Conservation (phyloP, 1,140 invertebrate genomes). For the Belonocnema kinseyi region DNA sequence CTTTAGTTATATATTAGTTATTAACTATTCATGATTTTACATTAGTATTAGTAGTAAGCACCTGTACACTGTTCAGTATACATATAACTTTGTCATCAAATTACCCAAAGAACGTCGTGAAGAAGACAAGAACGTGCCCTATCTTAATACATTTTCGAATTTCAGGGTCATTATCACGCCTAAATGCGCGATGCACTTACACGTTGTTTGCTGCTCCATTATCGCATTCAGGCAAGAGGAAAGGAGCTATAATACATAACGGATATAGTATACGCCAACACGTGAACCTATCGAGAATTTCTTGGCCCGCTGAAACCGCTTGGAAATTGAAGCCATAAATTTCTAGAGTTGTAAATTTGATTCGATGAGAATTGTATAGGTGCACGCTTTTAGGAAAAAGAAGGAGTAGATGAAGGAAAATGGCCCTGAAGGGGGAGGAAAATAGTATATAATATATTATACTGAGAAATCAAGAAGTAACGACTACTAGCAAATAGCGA, state of each 20-base stretch:
- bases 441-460: conserved; percentile 7
- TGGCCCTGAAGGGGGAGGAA: conserved; percentile 32
- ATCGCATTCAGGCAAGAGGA: conserved; percentile 49
- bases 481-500: not conserved
- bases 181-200: conserved; percentile 27
- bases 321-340: conserved; percentile 75
- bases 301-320: conserved; percentile 55
- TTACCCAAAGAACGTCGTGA: not conserved
- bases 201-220: conserved; percentile 47
- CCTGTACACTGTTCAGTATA: too few relatives aligned
- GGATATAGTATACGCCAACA: conserved; percentile 24
- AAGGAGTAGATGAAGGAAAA: conserved; percentile 16
- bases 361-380: not conserved
- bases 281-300: conserved; percentile 46
- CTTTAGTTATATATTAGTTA: not conserved
- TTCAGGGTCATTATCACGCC: conserved; percentile 26
- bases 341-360: conserved; percentile 67
- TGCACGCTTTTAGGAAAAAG: not conserved
- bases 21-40: not conserved
- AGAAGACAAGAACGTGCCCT: conserved; percentile 22
- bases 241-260: not conserved
- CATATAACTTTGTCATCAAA: conserved; percentile 19
- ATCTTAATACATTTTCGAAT: conserved; percentile 23
- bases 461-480: conserved; percentile 30
- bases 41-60: conserved; percentile 20